phyloP scores from a whole-genome alignment of 2,888 invertebrate genomes.

The Vesta saturnalis region DNA sequence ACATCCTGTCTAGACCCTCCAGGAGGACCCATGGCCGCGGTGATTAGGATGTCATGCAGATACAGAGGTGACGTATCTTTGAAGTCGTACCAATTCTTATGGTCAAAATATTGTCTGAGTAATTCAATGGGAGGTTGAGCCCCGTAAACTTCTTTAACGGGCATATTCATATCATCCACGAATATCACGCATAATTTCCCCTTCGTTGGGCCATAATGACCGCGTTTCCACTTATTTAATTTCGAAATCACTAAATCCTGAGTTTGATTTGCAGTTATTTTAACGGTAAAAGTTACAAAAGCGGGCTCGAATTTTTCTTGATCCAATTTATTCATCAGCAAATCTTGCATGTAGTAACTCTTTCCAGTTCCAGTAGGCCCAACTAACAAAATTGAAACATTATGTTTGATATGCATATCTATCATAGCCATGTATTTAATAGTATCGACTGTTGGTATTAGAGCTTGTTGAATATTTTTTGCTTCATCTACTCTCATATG shows the following conservation, averaged over 20 bases:
- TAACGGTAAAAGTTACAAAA: conserved; percentile 84
- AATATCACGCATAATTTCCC: conserved; percentile 80
- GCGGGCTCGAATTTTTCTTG: conserved; percentile 78
- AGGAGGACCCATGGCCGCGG: conserved; percentile 89
- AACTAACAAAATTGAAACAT: conserved; percentile 74
- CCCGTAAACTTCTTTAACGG: conserved; percentile 82
- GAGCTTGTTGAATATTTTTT: conserved; percentile 72
- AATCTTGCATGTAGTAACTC: conserved; percentile 80
- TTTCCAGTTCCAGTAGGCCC: conserved; percentile 91
- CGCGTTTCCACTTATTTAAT: conserved; percentile 74
- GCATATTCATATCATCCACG: conserved; percentile 91
- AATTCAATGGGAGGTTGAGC: conserved; percentile 89
- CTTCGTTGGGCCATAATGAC: conserved; percentile 79
- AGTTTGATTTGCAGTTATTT: conserved; percentile 83
- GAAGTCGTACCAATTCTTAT: conserved; percentile 88
- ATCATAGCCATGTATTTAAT: conserved; percentile 81
- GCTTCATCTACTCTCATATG: conserved; percentile 71
- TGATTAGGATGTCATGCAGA: conserved; percentile 80
- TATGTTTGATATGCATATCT: conserved; percentile 76
- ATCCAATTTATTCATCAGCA: conserved; percentile 73
- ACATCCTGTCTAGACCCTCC: conserved; percentile 89
- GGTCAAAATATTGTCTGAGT: conserved; percentile 83
- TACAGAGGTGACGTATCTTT: conserved; percentile 82
- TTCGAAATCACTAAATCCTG: conserved; percentile 81
- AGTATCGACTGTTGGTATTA: conserved; percentile 89